These are phyloP conservation scores for Centropristis striata DNA, from an alignment of 2,113 vertebrate species.

Conservation along the genomic window DNA sequence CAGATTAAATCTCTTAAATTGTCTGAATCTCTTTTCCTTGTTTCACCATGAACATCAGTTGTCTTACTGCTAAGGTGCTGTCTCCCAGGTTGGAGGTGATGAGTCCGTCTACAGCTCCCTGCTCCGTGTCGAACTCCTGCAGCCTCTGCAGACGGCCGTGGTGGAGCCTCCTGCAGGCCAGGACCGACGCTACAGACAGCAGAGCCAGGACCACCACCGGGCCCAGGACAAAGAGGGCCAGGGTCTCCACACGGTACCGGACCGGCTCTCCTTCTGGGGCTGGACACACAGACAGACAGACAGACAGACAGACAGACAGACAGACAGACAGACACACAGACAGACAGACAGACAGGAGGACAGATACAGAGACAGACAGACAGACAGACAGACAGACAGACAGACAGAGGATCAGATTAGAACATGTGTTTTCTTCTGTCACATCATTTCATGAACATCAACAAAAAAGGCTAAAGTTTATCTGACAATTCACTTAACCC, in stretches of 20 bases:
- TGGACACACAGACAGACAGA: no score
- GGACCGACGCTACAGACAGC: constrained; percentile 75
- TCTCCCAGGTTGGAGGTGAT: constrained; percentile 86
- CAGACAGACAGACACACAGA: no score
- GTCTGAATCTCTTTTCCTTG: not conserved
- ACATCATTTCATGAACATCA: no score
- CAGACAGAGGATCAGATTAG: not conserved
- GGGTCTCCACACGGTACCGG: constrained; percentile 78
- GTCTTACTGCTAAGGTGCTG: constrained; percentile 84
- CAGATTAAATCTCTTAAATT: no score
- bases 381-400: no score
- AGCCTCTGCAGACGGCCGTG: constrained; percentile 81
- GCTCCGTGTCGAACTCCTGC: constrained; percentile 83
- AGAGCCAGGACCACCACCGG: constrained; percentile 79
- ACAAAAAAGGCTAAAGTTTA: no score
- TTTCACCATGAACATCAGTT: not conserved
- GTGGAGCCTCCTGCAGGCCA: constrained; percentile 83
- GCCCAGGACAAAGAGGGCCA: constrained; percentile 82
- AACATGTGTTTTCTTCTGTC: no score
- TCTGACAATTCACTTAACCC: not conserved
- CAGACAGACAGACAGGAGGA: no score
- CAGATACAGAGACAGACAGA: no score
- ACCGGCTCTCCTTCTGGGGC: constrained; percentile 78
- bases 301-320: no score
- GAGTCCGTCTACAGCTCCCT: constrained; percentile 85